Evolutionary conservation across 1,140 invertebrate species (phyloP).

Genomic region (Conopomorpha cramerella): DNA sequence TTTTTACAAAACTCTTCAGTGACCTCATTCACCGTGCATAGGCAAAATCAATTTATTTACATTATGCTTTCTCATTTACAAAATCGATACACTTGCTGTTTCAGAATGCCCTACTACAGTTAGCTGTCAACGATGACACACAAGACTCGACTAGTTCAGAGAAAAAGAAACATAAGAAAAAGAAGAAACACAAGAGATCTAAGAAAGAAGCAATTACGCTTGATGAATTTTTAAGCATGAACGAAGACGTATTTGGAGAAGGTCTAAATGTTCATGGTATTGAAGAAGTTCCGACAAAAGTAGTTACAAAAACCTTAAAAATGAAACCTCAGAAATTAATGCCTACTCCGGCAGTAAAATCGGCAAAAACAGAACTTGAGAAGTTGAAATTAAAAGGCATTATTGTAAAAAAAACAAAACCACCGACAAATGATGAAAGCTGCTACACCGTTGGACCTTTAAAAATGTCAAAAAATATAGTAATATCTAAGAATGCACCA

Average conservation of each 20-base stretch:
- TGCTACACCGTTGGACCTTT: background rate
- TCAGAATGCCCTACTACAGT: conserved; percentile 34
- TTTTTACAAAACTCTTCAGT: background rate
- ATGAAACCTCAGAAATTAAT: conserved; percentile 17
- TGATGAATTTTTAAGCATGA: conserved; percentile 54
- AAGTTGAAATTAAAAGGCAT: conserved; percentile 48
- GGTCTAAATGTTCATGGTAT: conserved; percentile 41
- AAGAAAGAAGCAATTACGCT: conserved; percentile 48
- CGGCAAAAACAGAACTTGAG: conserved; percentile 27
- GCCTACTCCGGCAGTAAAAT: conserved; percentile 13
- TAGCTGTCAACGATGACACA: conserved; percentile 20
- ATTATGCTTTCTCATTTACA: background rate
- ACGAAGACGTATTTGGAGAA: conserved; percentile 54
- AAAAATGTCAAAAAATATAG: background rate
- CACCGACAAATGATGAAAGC: background rate
- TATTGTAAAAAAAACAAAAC: conserved; percentile 32
- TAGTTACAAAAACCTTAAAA: conserved; percentile 30
- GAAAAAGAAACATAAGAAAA: conserved; percentile 39
- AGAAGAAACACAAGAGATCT: conserved; percentile 50
- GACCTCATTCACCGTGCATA: background rate
- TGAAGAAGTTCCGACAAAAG: conserved; percentile 42
- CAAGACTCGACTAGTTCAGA: conserved; percentile 11
- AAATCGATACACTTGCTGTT: conserved; percentile 13
- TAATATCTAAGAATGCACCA: no score
- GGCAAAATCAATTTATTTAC: background rate